Percentiles rank a stretch among this genome's conserved stretches.
Conservation (phyloP, 2,113 vertebrate species). For the Aldabrachelys gigantea region DNA sequence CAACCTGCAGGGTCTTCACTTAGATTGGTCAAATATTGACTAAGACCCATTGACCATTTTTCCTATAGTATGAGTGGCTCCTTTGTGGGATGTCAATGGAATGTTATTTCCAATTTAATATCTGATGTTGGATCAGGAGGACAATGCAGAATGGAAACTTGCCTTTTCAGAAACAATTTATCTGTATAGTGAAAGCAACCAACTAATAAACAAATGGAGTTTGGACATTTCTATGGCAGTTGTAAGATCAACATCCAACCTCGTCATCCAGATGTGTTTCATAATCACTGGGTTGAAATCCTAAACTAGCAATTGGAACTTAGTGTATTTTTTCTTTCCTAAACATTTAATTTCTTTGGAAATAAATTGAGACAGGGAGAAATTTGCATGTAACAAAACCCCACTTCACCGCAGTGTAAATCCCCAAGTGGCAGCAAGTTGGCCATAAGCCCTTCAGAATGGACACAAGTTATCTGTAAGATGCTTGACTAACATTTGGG, state of each 20-base stretch:
- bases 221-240: background rate
- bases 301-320: background rate
- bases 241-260: background rate
- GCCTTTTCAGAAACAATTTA: background rate
- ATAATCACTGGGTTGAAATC: background rate
- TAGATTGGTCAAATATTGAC: background rate
- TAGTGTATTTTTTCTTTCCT: background rate
- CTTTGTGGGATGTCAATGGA: background rate
- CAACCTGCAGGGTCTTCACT: background rate
- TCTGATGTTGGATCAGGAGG: background rate
- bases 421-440: conserved; percentile 19
- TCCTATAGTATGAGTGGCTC: background rate
- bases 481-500: background rate
- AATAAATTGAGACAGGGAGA: background rate
- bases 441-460: background rate
- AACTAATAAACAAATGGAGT: background rate
- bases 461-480: background rate
- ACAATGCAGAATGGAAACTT: background rate
- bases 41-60: background rate
- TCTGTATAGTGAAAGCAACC: background rate
- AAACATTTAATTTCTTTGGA: background rate
- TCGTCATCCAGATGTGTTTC: background rate
- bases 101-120: background rate
- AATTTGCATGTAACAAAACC: conserved; percentile 2
- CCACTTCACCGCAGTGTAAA: background rate